phyloP scores from a whole-genome alignment of 2,888 invertebrate genomes.

The Apamea crenata region DNA sequence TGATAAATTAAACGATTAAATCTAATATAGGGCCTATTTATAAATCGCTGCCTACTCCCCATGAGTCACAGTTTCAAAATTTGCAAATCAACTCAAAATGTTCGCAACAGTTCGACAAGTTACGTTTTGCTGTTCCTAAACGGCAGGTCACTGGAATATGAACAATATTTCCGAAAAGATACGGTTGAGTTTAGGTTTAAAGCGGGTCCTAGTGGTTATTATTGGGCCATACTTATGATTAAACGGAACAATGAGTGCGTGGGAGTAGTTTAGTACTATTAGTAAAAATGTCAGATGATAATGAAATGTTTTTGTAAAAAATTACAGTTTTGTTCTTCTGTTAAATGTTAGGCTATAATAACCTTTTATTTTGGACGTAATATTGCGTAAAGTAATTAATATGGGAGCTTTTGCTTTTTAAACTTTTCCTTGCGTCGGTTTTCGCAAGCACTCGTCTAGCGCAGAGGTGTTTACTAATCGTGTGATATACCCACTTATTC shows the following conservation, averaged over 20 bases:
- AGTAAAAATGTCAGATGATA: constrained; percentile 79
- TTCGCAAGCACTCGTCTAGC: neutral
- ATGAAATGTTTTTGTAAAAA: constrained; percentile 68
- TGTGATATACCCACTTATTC: neutral
- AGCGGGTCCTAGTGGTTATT: constrained; percentile 21
- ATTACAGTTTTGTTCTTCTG: constrained; percentile 59
- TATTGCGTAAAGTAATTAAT: constrained; percentile 47
- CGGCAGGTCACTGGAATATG: neutral
- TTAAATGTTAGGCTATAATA: constrained; percentile 55
- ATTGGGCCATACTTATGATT: constrained; percentile 65
- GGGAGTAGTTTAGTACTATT: constrained; percentile 80
- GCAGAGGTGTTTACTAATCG: neutral
- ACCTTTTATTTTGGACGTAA: constrained; percentile 47
- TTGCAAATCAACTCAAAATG: constrained; percentile 73
- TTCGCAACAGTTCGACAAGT: constrained; percentile 50
- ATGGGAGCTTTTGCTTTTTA: constrained; percentile 12
- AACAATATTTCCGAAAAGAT: accelerated
- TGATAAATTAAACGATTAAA: constrained; percentile 80
- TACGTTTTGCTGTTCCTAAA: constrained; percentile 52
- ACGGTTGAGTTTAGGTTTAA: constrained; percentile 33
- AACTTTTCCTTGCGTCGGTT: neutral
- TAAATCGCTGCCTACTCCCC: constrained; percentile 63
- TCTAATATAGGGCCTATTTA: constrained; percentile 70
- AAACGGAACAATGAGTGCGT: constrained; percentile 80
- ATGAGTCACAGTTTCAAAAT: constrained; percentile 77